Conservation (phyloP, 1,140 invertebrate genomes). For the Drosophila kurseongensis region DNA sequence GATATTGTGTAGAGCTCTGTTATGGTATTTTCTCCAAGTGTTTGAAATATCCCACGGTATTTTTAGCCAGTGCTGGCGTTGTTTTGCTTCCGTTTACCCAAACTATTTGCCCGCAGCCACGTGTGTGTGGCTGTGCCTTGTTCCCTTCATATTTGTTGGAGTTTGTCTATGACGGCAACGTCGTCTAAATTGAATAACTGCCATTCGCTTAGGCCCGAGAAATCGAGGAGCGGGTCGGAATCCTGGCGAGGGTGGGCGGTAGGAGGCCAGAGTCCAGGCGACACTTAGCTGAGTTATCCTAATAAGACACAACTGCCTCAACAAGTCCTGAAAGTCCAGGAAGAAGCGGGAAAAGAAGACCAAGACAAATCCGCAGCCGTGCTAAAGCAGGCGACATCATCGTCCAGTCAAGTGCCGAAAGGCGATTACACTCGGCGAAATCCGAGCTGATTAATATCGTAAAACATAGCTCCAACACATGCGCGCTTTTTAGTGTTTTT, state of each 20-base stretch:
- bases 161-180: constrained; percentile 25
- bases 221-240: not conserved
- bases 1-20: too few species aligned
- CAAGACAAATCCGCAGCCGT: constrained; percentile 1
- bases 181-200: constrained; percentile 37
- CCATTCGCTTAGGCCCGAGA: constrained; percentile 9
- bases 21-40: not conserved
- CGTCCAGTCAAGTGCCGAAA: constrained; percentile 34
- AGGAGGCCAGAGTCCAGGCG: not conserved
- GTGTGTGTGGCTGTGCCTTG: constrained; percentile 9
- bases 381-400: constrained; percentile 36
- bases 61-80: constrained; percentile 1
- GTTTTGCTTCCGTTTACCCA: constrained; percentile 28
- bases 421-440: constrained; percentile 3
- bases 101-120: constrained; percentile 38
- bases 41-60: not conserved
- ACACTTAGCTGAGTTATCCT: constrained; percentile 30
- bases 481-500: too few species aligned
- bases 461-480: too few species aligned
- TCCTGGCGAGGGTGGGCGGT: constrained; percentile 1
- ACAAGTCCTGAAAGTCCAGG: constrained; percentile 3
- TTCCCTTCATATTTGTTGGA: constrained; percentile 31
- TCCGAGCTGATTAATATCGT: too few species aligned
- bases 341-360: constrained; percentile 7
- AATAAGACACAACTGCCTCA: constrained; percentile 60